phyloP scores from a whole-genome alignment of 1,140 invertebrate species.

The Bombyx mori region ASM3026992v2 NC_085128.1:8448501-8449000 shows the following conservation, averaged over 20 bases:
- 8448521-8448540: too few relatives aligned
- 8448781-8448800: not conserved
- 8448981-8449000: too few relatives aligned
- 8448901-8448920: not conserved
- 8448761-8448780: conserved; percentile 16
- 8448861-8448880: too few relatives aligned
- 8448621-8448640: conserved; percentile 84
- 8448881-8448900: too few relatives aligned
- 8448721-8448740: conserved; percentile 71
- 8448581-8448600: not conserved
- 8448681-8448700: conserved; percentile 78
- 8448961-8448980: too few relatives aligned
- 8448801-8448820: not conserved
- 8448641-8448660: conserved; percentile 88
- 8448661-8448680: conserved; percentile 90
- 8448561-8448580: too few relatives aligned
- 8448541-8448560: too few relatives aligned
- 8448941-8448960: too few relatives aligned
- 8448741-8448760: conserved; percentile 48
- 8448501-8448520: too few relatives aligned
- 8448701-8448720: conserved; percentile 80
- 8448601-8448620: conserved; percentile 76
- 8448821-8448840: not conserved
- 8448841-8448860: not conserved
- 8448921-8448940: not conserved